Percentiles rank a stretch among this genome's conserved stretches.
These are phyloP conservation scores for Eledona agricola DNA, from an alignment of 2,888 invertebrate species.

Conservation along the genomic window DNA sequence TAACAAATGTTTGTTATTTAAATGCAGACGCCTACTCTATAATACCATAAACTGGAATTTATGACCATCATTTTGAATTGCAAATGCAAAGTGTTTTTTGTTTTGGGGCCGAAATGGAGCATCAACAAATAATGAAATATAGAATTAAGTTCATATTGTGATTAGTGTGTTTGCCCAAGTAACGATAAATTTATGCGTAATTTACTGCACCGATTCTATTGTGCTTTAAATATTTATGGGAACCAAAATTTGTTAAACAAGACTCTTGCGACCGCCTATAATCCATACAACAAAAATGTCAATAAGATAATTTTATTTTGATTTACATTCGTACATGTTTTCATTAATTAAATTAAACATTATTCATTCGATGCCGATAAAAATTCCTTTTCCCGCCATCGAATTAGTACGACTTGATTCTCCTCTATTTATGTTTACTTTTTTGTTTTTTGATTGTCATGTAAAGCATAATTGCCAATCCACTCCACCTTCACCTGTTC, in stretches of 20 bases:
- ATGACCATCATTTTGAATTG: conserved; percentile 46
- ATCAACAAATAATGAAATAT: conserved; percentile 20
- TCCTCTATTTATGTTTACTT: too few relatives aligned
- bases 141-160: conserved; percentile 15
- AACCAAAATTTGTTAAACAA: too few relatives aligned
- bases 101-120: conserved; percentile 24
- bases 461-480: conserved; percentile 13
- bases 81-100: conserved; percentile 46
- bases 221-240: too few relatives aligned
- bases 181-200: not conserved
- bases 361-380: too few relatives aligned
- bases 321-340: too few relatives aligned
- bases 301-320: too few relatives aligned
- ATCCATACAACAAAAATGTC: too few relatives aligned
- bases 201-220: too few relatives aligned
- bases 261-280: too few relatives aligned
- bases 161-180: not conserved
- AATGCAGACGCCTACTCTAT: conserved; percentile 44
- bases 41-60: conserved; percentile 45
- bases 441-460: conserved; percentile 3
- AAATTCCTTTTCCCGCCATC: too few relatives aligned
- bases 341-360: too few relatives aligned
- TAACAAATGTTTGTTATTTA: conserved; percentile 51
- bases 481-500: conserved; percentile 44
- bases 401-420: too few relatives aligned